A percentile compares a stretch with the other conserved stretches of the same genome.
These are phyloP conservation scores for Scaeva pyrastri DNA, from an alignment of 2,888 invertebrate species.

Conservation along the genomic window DNA sequence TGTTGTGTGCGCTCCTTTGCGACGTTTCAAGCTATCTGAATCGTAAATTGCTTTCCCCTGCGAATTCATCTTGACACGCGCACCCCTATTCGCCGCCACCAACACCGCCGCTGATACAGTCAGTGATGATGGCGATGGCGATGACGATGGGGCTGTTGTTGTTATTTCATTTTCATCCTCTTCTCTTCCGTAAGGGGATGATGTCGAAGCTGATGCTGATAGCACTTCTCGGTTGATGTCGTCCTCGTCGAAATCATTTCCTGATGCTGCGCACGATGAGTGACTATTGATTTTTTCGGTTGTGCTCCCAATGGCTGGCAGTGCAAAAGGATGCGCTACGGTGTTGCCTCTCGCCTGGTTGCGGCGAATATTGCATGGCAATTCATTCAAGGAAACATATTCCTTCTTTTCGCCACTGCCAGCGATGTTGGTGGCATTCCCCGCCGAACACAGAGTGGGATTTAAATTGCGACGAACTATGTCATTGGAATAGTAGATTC, in stretches of 20 bases:
- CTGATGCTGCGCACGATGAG: constrained; percentile 78
- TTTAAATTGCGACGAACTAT: constrained; percentile 87
- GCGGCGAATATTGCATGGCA: constrained; percentile 85
- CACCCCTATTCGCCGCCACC: constrained; percentile 77
- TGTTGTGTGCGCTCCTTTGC: constrained; percentile 92
- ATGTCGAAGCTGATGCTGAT: constrained; percentile 65
- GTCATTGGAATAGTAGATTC: constrained; percentile 88
- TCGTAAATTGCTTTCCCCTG: constrained; percentile 95
- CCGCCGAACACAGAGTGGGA: constrained; percentile 85
- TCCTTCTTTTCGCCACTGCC: constrained; percentile 83
- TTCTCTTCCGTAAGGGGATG: constrained; percentile 60
- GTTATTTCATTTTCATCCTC: constrained; percentile 70
- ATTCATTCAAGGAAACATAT: constrained; percentile 92
- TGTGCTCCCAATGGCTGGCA: constrained; percentile 65
- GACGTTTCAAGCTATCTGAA: constrained; percentile 92
- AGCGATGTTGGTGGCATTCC: constrained; percentile 82
- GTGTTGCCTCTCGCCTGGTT: constrained; percentile 69
- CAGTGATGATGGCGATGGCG: constrained; percentile 55
- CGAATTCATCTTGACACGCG: constrained; percentile 92
- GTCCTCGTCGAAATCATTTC: constrained; percentile 35
- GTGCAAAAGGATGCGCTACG: constrained; percentile 69
- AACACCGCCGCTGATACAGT: constrained; percentile 67
- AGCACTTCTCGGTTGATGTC: constrained; percentile 65
- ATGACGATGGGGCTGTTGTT: constrained; percentile 77
- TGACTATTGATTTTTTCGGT: constrained; percentile 71